phyloP scores from a whole-genome alignment of 1,140 invertebrate species.

The Asobara japonica region DNA sequence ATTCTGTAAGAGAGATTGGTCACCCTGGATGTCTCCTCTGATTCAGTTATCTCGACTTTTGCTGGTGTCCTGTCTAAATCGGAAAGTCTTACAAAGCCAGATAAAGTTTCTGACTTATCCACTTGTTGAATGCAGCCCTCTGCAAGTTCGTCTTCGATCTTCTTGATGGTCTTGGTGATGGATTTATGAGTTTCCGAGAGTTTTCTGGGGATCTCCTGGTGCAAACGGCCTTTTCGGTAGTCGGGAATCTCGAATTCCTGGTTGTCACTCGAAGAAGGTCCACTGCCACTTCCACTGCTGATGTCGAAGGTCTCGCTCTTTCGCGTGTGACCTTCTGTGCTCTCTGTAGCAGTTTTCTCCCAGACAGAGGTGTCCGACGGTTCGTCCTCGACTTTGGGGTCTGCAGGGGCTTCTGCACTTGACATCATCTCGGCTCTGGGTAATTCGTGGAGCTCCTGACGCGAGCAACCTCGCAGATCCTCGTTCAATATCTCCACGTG shows the following conservation, averaged over 20 bases:
- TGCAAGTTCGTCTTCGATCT: slow-evolving; percentile 57
- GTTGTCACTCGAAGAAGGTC: slow-evolving; percentile 56
- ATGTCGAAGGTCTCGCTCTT: slow-evolving; percentile 64
- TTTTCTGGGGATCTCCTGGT: slow-evolving; percentile 41
- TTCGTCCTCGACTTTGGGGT: slow-evolving; percentile 46
- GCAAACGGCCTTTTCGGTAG: slow-evolving; percentile 43
- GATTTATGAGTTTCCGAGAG: slow-evolving; percentile 58
- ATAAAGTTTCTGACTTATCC: slow-evolving; percentile 23
- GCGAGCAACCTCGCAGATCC: slow-evolving; percentile 42
- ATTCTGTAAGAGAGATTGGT: slow-evolving; percentile 55
- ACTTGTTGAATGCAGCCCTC: slow-evolving; percentile 15
- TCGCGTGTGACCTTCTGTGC: slow-evolving; percentile 52
- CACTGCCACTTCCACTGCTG: slow-evolving; percentile 54
- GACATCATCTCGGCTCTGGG: slow-evolving; percentile 21
- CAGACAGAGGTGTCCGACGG: slow-evolving; percentile 54
- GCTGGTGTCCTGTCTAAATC: slow-evolving; percentile 69
- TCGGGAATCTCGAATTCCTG: slow-evolving; percentile 54
- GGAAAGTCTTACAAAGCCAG: slow-evolving; percentile 68
- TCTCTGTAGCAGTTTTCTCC: slow-evolving; percentile 58
- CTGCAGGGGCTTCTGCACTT: slow-evolving; percentile 25
- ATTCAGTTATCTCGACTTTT: slow-evolving; percentile 33
- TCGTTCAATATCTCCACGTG: slow-evolving; percentile 57
- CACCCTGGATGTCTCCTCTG: slow-evolving; percentile 42
- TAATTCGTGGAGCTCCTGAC: slow-evolving; percentile 49
- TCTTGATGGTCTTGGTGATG: slow-evolving; percentile 59